Evolutionary conservation across 2,797 vertebrate species (phyloP).

Genomic region (Siniperca obscura): DNA sequence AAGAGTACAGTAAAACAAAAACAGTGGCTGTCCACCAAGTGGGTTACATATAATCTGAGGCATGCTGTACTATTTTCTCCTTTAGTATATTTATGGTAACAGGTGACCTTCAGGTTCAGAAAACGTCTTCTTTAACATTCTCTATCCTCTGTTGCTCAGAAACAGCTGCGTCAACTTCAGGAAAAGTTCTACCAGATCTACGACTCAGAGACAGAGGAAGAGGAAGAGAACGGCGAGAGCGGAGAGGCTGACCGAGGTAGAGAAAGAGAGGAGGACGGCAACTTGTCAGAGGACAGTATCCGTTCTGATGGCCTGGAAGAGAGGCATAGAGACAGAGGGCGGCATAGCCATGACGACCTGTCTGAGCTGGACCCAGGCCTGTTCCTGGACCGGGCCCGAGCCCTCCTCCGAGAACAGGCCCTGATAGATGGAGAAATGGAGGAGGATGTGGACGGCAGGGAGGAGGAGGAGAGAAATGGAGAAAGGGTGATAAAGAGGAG

Average conservation of each 20-base stretch:
- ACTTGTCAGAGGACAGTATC: constrained; percentile 97
- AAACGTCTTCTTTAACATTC: not conserved
- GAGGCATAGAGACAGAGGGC: constrained; percentile 68
- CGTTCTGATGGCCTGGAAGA: constrained; percentile 93
- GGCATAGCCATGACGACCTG: constrained; percentile 85
- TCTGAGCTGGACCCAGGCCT: constrained; percentile 95
- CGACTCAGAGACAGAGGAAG: constrained; percentile 90
- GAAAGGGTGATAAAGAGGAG: constrained; percentile 85
- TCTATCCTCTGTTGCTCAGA: constrained; percentile 72
- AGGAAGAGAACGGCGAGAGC: constrained; percentile 73
- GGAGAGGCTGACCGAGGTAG: constrained; percentile 62
- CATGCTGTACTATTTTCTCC: not conserved
- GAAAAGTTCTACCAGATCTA: constrained; percentile 99
- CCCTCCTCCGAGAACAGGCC: constrained; percentile 93
- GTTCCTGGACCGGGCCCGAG: constrained; percentile 94
- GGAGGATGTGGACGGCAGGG: constrained; percentile 87
- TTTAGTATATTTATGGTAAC: not conserved
- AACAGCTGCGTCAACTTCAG: constrained; percentile 98
- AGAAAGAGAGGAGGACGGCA: constrained; percentile 92
- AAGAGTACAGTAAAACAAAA: not conserved
- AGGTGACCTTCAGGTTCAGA: not conserved
- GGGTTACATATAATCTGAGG: not conserved
- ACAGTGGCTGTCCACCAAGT: not conserved
- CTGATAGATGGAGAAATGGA: constrained; percentile 81
- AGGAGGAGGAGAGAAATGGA: constrained; percentile 71